phyloP scores from a whole-genome alignment of 1,140 invertebrate species.

The Zaprionus taronus region DNA sequence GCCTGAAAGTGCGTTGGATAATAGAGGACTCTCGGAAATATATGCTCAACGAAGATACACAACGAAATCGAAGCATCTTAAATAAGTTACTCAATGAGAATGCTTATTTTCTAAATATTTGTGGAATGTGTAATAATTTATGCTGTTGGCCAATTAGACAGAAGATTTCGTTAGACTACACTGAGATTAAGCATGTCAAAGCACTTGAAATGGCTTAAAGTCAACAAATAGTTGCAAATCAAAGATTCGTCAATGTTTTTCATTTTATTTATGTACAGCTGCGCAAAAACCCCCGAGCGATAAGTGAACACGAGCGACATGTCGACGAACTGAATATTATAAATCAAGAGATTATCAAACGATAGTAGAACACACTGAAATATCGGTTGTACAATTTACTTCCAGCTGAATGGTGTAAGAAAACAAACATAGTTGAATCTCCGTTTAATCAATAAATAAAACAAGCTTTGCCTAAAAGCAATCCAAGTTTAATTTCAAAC shows the following conservation, averaged over 20 bases:
- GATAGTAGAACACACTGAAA: conserved; percentile 1
- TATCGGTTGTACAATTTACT: background rate
- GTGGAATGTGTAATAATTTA: background rate
- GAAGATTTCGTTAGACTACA: background rate
- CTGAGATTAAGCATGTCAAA: background rate
- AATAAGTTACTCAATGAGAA: background rate
- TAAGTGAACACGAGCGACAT: conserved; percentile 5
- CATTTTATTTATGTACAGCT: background rate
- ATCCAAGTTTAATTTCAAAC: background rate
- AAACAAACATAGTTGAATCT: background rate
- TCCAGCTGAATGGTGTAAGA: background rate
- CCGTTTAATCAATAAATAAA: background rate
- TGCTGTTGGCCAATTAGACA: background rate
- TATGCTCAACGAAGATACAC: too few species aligned
- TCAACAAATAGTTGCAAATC: background rate
- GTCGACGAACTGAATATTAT: conserved; percentile 7
- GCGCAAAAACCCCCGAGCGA: conserved; percentile 17
- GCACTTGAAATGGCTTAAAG: background rate
- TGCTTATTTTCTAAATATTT: background rate
- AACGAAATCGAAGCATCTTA: background rate
- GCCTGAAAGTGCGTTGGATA: conserved; percentile 3
- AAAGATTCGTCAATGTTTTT: conserved; percentile 10
- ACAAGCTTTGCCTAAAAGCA: background rate
- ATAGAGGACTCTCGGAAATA: too few species aligned
- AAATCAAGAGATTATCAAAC: conserved; percentile 17